Base-by-base conservation (phyloP, 2,797 vertebrate species). In the Sebastes dallii region DNA sequence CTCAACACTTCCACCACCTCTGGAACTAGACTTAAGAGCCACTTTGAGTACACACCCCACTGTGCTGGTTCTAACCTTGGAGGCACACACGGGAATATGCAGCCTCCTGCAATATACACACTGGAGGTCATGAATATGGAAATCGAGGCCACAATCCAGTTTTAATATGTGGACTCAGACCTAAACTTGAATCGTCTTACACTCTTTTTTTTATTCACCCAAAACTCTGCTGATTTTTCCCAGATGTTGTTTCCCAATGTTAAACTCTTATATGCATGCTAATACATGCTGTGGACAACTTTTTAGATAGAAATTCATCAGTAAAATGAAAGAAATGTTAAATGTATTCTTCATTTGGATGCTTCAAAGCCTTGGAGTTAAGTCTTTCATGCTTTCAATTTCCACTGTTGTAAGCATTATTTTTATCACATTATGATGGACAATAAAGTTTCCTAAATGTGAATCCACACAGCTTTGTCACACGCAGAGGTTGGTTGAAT, bases 21-120 rank as follows among this genome's bases (percentile, higher is more conserved):
- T 77, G 72, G 52, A 84, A 22, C 71, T 71, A 59, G 83, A 88
- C 83, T 78, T 80, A 69, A 85, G 67, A 84, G 64, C 36, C 66
- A 72, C 77, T 91, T 58, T 77, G 50, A 81, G 67, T 39, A 56
- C 67, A 76, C 64, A 71, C 54, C 83, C 74, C 66, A 64, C 72
- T 67, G 67, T 0, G 25, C 71, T 25, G 55, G 54, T 29, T 72
- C 60, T n/a, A 75, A 59, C 78, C 84, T 84, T 25, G 25, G 18
- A 80, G 59, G 66, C 39, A 65, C 79, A 81, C 83, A 42, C 0
- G 30, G 68, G 77, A 78, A 82, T 72, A 64, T 10, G 70, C 36
- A 52, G 72, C 72, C 64, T 81, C 46, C 55, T 85, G 67, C 60
- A 76, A 72, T 64, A 83, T 59, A 62, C 67, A 75, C 73, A 39